phyloP scores from a whole-genome alignment of 2,113 vertebrate species.

The Notarius lentiginosus region DNA sequence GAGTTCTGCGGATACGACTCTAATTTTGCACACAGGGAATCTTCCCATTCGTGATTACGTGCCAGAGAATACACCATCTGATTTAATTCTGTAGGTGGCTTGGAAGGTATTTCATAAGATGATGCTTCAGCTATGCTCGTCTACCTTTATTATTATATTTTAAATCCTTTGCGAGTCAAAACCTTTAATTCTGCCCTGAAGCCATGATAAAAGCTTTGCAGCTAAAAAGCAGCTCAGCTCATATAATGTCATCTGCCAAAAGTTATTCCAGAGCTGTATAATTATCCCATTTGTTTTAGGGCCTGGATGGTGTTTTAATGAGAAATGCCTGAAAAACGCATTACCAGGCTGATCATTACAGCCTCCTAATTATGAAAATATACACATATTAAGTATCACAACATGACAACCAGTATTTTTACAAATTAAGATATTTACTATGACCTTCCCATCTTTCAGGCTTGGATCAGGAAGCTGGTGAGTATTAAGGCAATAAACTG shows the following conservation, averaged over 20 bases:
- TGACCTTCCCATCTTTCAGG: not conserved
- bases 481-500: not conserved
- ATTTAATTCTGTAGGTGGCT: slow-evolving; percentile 22
- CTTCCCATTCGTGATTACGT: not conserved
- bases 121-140: slow-evolving; percentile 2
- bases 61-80: not conserved
- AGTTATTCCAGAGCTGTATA: slow-evolving; percentile 31
- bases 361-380: slow-evolving; percentile 44
- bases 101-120: slow-evolving; percentile 15
- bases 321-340: slow-evolving; percentile 41
- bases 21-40: not conserved
- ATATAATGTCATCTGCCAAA: slow-evolving; percentile 47
- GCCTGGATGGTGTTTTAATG: slow-evolving; percentile 44
- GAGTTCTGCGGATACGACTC: not conserved
- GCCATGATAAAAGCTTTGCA: not conserved
- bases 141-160: slow-evolving; percentile 17
- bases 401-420: slow-evolving; percentile 30
- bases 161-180: slow-evolving; percentile 36
- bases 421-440: slow-evolving; percentile 6
- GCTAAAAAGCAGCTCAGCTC: not conserved
- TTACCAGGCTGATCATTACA: slow-evolving; percentile 44
- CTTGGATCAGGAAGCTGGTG: not conserved
- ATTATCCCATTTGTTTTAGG: slow-evolving; percentile 40
- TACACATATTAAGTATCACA: slow-evolving; percentile 43
- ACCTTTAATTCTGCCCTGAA: slow-evolving; percentile 31